Base-by-base conservation (phyloP, 2,797 vertebrate species). In the Sebastes alutus region DNA sequence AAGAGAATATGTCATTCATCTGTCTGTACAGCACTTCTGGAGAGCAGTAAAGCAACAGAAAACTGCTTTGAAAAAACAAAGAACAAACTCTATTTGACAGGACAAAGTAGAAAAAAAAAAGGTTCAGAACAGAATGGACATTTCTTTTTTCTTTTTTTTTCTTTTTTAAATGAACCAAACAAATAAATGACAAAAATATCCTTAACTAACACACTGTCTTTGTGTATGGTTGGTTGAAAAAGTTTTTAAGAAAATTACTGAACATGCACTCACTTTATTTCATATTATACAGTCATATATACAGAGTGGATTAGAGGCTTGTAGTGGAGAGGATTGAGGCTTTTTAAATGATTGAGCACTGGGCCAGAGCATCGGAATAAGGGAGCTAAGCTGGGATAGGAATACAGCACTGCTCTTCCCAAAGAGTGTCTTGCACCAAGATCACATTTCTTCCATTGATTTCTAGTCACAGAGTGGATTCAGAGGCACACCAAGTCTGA, bases 181-280 rank as follows among this genome's bases (percentile, higher is more conserved):
- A 10, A 62, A 90, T 62, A 10, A 62, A 90, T 62, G 60, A 83
- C 42, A 76, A 78, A 90, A 71, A 64, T 55, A 25, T 77, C 23
- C n/a, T 33, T 58, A 80, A 83, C 49, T 63, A 79, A 71, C 77
- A 83, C 72, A 62, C 68, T 74, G 49, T 76, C 56, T 82, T 85
- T 82, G 83, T 88, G 72, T 80, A 87, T 83, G 80, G 33, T 89
- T 88, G 78, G 66, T 75, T 91, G 86, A 91, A 92, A 93, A 94
- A 91, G 80, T 70, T 80, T 86, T 52, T 86, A 94, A 94, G 88
- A 95, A 96, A 95, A 82, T 92, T 75, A 84, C 83, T 87, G 82
- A 93, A 94, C 96, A 96, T 96, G 96, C 96, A 95, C 83, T 89
- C 84, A 83, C 81, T 90, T 92, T 89, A 79, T 85, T 85, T 88